A percentile compares a stretch with the other conserved stretches of the same genome.
phyloP scores from a whole-genome alignment of 2,113 vertebrate species.

The Mus musculus region DNA sequence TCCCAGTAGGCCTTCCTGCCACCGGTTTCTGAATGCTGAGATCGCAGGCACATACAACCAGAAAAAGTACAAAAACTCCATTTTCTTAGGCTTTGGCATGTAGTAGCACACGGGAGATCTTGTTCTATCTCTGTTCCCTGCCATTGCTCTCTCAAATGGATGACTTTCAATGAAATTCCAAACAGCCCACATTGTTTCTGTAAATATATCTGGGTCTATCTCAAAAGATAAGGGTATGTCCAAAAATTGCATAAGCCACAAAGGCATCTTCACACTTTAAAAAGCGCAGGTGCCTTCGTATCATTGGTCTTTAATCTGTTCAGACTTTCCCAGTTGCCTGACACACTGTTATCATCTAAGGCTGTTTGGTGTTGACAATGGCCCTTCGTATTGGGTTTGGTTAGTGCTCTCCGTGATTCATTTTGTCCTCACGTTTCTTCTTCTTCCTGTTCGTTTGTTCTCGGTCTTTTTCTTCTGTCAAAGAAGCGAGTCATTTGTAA shows the following conservation, averaged over 20 bases:
- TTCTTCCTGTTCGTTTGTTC: neutral
- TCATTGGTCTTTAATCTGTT: conserved; percentile 27
- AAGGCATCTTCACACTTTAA: conserved; percentile 20
- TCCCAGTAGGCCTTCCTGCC: neutral
- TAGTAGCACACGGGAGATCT: neutral
- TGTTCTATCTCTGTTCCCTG: neutral
- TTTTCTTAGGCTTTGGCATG: neutral
- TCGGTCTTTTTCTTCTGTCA: neutral
- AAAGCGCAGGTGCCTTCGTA: conserved; percentile 22
- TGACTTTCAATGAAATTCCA: conserved; percentile 45
- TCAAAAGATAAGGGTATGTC: conserved; percentile 1
- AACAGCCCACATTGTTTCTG: neutral
- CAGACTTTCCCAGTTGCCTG: conserved; percentile 7
- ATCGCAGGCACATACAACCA: neutral
- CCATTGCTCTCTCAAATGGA: neutral
- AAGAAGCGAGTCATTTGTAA: conserved; percentile 28
- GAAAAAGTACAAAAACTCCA: neutral
- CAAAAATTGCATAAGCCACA: neutral
- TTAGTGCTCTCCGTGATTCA: conserved; percentile 4
- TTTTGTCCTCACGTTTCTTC: neutral
- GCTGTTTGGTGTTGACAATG: neutral
- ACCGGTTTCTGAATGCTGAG: neutral
- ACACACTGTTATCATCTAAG: neutral
- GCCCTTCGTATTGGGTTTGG: neutral
- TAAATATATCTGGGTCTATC: conserved; percentile 39